Conservation (phyloP, 2,113 vertebrate species). For the Larimichthys crocea region DNA sequence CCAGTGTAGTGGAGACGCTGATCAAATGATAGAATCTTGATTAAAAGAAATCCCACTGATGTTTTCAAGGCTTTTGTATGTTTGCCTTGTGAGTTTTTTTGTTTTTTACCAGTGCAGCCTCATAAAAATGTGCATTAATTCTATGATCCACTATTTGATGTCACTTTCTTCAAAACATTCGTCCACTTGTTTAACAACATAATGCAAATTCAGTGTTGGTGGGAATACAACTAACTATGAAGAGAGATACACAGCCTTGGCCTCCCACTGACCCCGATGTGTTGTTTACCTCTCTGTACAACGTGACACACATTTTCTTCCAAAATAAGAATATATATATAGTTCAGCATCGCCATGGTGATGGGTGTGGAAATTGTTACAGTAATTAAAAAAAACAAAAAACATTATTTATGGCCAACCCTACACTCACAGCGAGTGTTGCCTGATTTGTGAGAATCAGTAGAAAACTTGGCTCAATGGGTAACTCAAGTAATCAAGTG, state of each 20-base stretch:
- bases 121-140: not conserved
- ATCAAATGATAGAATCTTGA: slow-evolving; percentile 51
- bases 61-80: slow-evolving; percentile 41
- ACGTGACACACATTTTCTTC: not conserved
- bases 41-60: slow-evolving; percentile 53
- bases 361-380: not conserved
- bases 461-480: not conserved
- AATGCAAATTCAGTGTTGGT: not conserved
- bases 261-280: not conserved
- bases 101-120: not conserved
- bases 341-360: not conserved
- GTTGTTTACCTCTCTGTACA: not conserved
- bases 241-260: not conserved
- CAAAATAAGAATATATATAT: not conserved
- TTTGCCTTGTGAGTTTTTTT: slow-evolving; percentile 10
- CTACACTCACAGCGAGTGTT: not conserved
- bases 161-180: not conserved
- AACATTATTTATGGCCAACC: not conserved
- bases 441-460: no score
- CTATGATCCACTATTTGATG: not conserved
- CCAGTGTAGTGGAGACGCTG: slow-evolving; percentile 8
- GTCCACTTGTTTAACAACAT: not conserved
- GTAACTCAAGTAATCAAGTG: not conserved
- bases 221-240: not conserved
- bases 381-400: not conserved